Evolutionary conservation across 1,140 invertebrate genomes (phyloP), one percentile per base, ranked within the genome.

Genomic region (Dinoponera quadriceps): DNA sequence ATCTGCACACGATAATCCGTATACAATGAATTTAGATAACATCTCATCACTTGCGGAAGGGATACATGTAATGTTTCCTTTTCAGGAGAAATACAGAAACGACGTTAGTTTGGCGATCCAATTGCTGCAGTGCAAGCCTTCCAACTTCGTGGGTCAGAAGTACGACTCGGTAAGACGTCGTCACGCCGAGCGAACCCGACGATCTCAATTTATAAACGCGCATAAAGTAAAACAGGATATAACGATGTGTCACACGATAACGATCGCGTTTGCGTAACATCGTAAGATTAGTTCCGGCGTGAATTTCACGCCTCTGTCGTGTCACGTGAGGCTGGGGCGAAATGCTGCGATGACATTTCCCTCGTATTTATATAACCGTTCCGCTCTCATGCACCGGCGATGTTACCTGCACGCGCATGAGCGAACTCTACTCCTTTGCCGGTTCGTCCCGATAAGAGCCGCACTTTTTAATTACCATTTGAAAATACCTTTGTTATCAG

Each of bases 51-150:
- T 75, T 65, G 22, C 44, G 57, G 55, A 0, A 68, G 62, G 27
- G 51, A 57, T 16, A 14, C 0, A 69, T 68, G 22, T 1, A n/a
- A n/a, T n/a, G n/a, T 27, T 84, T 88, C 89, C 91, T 88, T 91
- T 91, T 95, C 95, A 99, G 98, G 98, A 99, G 92, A 96, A 98
- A 89, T 99, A 98, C 94, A 97, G 98, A 94, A 98, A 97, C 94
- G 98, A 99, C 94, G 98, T 99, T 90, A 98, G 97, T 94, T 94
- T 99, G 93, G 98, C 98, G 66, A 98, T 99, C 86, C 98, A 99
- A 94, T 95, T 99, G 85, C 94, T 99, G 29, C 98, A 99, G 91
- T 99, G 98, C 93, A 99, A 99, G 93, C 98, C 98, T 85, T 97
- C 98, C 72, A 98, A 98, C 94, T 99, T 99, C 96, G 96, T 99